Percentiles rank a stretch among this genome's conserved stretches.
These are phyloP conservation scores for Thamnaconus septentrionalis DNA, from an alignment of 2,113 vertebrate species.

Conservation along the genomic window DNA sequence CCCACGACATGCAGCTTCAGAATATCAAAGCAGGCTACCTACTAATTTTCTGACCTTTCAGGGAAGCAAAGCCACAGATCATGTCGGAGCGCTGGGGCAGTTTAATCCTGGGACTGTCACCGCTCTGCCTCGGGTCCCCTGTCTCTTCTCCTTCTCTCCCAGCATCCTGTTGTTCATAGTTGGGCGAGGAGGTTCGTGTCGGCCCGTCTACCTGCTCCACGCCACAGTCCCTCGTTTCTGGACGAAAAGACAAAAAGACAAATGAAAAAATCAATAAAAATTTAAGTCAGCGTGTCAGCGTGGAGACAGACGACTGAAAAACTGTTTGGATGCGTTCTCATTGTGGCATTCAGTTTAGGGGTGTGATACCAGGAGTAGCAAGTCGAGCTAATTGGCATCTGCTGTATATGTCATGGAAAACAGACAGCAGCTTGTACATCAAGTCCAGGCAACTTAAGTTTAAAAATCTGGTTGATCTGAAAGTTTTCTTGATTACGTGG, in stretches of 20 bases:
- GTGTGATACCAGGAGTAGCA: too few species aligned
- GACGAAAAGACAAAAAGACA: constrained; percentile 1
- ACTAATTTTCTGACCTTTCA: constrained; percentile 85
- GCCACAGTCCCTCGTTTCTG: constrained; percentile 83
- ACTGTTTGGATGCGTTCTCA: too few species aligned
- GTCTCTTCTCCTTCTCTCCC: constrained; percentile 76
- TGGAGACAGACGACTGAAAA: too few species aligned
- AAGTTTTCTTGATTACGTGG: too few species aligned
- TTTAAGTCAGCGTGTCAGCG: too few species aligned
- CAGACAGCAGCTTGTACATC: too few species aligned
- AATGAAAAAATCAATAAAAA: neutral
- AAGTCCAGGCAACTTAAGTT: too few species aligned
- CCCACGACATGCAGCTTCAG: neutral
- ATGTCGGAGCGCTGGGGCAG: constrained; percentile 93
- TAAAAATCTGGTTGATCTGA: too few species aligned
- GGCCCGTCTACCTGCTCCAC: constrained; percentile 92
- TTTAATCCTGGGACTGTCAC: constrained; percentile 78
- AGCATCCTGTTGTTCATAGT: constrained; percentile 87
- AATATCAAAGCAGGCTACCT: constrained; percentile 44
- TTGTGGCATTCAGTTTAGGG: too few species aligned
- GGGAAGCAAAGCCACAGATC: constrained; percentile 94
- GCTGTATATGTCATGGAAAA: too few species aligned
- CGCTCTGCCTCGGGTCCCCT: constrained; percentile 62
- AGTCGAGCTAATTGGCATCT: too few species aligned
- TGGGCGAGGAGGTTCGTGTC: constrained; percentile 67